Evolutionary conservation across 2,888 invertebrate species (phyloP).

Genomic region (Andrena chrysosceles): DNA sequence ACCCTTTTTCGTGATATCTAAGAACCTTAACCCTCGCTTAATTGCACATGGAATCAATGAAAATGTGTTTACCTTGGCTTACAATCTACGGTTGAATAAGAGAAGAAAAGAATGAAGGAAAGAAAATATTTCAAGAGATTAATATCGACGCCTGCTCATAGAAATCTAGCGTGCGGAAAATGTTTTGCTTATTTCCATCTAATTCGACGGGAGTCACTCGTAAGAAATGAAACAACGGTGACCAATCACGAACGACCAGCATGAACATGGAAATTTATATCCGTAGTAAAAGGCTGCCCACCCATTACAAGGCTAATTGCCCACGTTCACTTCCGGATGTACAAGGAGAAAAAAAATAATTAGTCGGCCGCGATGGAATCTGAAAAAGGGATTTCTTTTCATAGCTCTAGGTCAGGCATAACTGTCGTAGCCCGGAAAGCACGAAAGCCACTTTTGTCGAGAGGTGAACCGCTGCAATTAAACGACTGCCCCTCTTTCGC

Average conservation of each 20-base stretch:
- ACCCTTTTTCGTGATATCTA: background rate
- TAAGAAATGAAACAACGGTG: background rate
- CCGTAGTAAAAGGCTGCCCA: background rate
- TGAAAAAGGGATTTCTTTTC: constrained; percentile 48
- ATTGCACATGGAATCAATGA: no score
- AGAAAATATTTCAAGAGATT: background rate
- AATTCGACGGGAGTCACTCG: background rate
- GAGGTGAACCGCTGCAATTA: constrained; percentile 73
- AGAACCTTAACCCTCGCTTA: no score
- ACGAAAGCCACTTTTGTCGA: constrained; percentile 67
- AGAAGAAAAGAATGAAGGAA: no score
- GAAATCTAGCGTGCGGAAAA: no score
- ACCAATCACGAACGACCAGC: constrained; percentile 1
- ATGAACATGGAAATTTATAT: constrained; percentile 3
- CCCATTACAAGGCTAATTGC: constrained; percentile 46
- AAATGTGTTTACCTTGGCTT: no score
- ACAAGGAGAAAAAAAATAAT: constrained; percentile 53
- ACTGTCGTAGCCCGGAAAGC: constrained; percentile 56
- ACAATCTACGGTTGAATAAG: no score
- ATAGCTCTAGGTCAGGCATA: constrained; percentile 50
- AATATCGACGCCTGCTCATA: no score
- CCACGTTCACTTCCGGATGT: constrained; percentile 35
- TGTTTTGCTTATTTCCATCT: background rate
- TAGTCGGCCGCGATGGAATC: constrained; percentile 60
- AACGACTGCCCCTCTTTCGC: constrained; percentile 58